A percentile compares a stretch with the other conserved stretches of the same genome.
These are phyloP conservation scores for Myiothlypis coronata DNA, from an alignment of 2,797 vertebrate species.

Conservation along the genomic window DNA sequence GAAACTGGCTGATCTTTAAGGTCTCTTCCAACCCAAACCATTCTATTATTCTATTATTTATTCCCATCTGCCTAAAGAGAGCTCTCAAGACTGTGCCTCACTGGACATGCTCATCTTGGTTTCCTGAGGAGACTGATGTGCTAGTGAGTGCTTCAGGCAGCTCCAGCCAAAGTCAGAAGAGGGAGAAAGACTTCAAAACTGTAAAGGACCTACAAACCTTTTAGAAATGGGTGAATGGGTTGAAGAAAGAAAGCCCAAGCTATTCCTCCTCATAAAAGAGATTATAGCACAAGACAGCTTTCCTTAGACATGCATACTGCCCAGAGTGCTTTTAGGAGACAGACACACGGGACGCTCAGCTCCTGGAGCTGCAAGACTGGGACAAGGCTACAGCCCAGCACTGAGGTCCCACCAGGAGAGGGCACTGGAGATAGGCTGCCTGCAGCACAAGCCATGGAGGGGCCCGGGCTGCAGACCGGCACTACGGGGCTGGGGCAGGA, in stretches of 20 bases:
- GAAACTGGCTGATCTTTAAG: neutral
- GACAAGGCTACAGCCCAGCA: neutral
- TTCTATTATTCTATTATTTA: neutral
- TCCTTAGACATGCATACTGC: neutral
- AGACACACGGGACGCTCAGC: neutral
- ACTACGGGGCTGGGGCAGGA: rapidly evolving
- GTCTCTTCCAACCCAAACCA: neutral
- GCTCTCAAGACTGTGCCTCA: neutral
- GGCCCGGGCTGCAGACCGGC: neutral
- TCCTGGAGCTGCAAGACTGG: neutral
- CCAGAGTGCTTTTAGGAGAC: neutral
- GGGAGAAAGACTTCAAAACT: neutral
- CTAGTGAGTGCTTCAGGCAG: neutral
- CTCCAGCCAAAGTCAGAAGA: neutral
- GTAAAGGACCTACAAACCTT: neutral
- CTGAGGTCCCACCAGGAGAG: neutral
- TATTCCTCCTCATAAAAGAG: neutral
- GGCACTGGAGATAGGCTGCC: neutral
- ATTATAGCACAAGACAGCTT: neutral
- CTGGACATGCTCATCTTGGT: neutral
- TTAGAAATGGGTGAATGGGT: neutral
- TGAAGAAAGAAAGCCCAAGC: neutral
- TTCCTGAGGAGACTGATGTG: neutral
- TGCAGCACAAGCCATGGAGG: rapidly evolving
- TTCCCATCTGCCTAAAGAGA: neutral